phyloP scores from a whole-genome alignment of 2,888 invertebrate genomes.

The Trichogramma evanescens region DNA sequence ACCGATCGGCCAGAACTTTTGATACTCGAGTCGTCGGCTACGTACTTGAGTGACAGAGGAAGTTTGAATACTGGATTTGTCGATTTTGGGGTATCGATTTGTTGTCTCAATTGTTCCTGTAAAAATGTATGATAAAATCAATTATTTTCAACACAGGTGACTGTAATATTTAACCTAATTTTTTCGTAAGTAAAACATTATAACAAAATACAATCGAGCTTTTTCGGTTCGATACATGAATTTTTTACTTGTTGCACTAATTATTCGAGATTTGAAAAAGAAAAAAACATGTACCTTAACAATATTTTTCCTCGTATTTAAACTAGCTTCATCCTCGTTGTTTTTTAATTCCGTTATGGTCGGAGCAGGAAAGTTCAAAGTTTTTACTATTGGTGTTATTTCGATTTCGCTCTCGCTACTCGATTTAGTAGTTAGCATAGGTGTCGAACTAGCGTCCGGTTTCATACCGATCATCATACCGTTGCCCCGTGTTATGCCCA shows the following conservation, averaged over 20 bases:
- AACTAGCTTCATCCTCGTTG: too few species aligned
- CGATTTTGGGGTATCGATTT: slow-evolving; percentile 25
- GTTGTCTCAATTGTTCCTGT: slow-evolving; percentile 8
- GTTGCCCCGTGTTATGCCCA: background rate
- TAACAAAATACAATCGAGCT: too few species aligned
- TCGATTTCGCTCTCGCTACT: slow-evolving; percentile 41
- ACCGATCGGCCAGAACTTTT: slow-evolving; percentile 3
- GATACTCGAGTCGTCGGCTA: background rate
- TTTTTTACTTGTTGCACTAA: too few species aligned
- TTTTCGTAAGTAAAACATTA: too few species aligned
- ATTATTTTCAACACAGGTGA: too few species aligned
- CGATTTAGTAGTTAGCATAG: slow-evolving; percentile 27
- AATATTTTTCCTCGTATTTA: too few species aligned
- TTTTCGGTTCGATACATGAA: too few species aligned
- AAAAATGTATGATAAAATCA: background rate
- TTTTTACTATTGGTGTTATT: slow-evolving; percentile 42
- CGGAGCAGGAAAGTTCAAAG: too few species aligned
- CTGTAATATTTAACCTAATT: too few species aligned
- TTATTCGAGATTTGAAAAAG: too few species aligned
- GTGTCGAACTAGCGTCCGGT: slow-evolving; percentile 44
- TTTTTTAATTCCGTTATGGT: too few species aligned
- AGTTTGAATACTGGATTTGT: slow-evolving; percentile 22
- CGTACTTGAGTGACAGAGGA: slow-evolving; percentile 19
- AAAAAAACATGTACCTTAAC: too few species aligned
- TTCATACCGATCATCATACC: background rate